Evolutionary conservation across 2,797 vertebrate genomes (phyloP).

Genomic region (Antennarius maculatus): DNA sequence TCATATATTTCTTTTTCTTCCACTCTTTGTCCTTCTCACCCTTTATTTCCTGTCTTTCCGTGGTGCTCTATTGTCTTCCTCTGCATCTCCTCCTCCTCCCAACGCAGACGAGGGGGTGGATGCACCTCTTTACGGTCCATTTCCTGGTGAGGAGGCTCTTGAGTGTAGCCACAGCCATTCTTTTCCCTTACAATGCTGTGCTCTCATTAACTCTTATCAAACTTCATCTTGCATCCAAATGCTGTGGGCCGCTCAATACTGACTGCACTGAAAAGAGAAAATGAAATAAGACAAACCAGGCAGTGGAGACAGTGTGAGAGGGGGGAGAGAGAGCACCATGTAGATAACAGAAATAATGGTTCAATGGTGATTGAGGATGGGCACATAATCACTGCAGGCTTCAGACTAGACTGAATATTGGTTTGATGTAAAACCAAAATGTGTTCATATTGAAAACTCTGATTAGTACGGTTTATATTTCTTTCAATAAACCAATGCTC

Average conservation of each 20-base stretch:
- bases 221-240: conserved; percentile 86
- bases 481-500: conserved; percentile 40
- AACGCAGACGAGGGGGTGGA: conserved; percentile 53
- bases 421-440: conserved; percentile 62
- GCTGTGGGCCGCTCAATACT: conserved; percentile 68
- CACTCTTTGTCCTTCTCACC: conserved; percentile 22
- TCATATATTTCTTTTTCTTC: conserved; percentile 19
- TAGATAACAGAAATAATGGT: conserved; percentile 72
- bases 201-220: conserved; percentile 88
- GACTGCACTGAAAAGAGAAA: conserved; percentile 64
- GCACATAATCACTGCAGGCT: conserved; percentile 59
- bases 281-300: conserved; percentile 68
- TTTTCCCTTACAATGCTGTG: conserved; percentile 77
- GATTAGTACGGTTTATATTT: conserved; percentile 41
- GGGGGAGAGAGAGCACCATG: conserved; percentile 21
- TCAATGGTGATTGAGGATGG: conserved; percentile 69
- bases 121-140: conserved; percentile 70
- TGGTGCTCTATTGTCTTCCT: conserved; percentile 37
- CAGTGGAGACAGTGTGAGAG: conserved; percentile 8
- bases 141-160: conserved; percentile 77
- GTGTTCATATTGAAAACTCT: conserved; percentile 57
- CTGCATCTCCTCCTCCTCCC: conserved; percentile 31
- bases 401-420: conserved; percentile 59
- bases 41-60: conserved; percentile 18
- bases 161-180: conserved; percentile 74